Conservation (phyloP, 2,797 vertebrate species). For the Helostoma temminkii region DNA sequence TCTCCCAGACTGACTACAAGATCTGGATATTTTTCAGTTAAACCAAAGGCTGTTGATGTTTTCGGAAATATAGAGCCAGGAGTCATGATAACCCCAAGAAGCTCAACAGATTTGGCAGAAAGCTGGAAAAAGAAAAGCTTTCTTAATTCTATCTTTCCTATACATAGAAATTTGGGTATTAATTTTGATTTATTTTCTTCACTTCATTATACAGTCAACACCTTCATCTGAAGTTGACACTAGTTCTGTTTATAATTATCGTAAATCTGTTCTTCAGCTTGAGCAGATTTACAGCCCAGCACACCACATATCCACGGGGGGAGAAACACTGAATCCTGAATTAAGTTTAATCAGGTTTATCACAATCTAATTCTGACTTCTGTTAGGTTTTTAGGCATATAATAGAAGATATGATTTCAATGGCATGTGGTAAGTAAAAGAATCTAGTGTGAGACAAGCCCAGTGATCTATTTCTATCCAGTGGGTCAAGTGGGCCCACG, state of each 20-base stretch:
- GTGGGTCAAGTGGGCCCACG: slow-evolving; percentile 51
- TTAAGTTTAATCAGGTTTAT: slow-evolving; percentile 16
- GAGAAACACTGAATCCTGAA: slow-evolving; percentile 19
- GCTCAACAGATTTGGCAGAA: slow-evolving; percentile 37
- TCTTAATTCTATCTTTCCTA: slow-evolving; percentile 34
- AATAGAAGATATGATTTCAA: slow-evolving; percentile 17
- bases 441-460: slow-evolving; percentile 29
- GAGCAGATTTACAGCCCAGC: slow-evolving; percentile 15
- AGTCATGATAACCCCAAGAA: slow-evolving; percentile 57
- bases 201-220: slow-evolving; percentile 53
- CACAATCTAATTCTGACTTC: slow-evolving; percentile 12
- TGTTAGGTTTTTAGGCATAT: slow-evolving; percentile 2
- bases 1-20: slow-evolving; percentile 55
- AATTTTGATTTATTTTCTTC: slow-evolving; percentile 23
- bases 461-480: slow-evolving; percentile 45
- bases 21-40: slow-evolving; percentile 61
- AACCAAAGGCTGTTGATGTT: slow-evolving; percentile 72
- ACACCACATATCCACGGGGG: not conserved
- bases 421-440: slow-evolving; percentile 23
- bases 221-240: slow-evolving; percentile 13
- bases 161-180: slow-evolving; percentile 46
- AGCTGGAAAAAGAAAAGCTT: slow-evolving; percentile 23
- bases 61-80: slow-evolving; percentile 53
- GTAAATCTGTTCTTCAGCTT: slow-evolving; percentile 19
- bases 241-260: slow-evolving; percentile 32